A percentile compares a stretch with the other conserved stretches of the same genome.
Conservation (phyloP, 2,113 vertebrate genomes). For the Leptosomus discolor region DNA sequence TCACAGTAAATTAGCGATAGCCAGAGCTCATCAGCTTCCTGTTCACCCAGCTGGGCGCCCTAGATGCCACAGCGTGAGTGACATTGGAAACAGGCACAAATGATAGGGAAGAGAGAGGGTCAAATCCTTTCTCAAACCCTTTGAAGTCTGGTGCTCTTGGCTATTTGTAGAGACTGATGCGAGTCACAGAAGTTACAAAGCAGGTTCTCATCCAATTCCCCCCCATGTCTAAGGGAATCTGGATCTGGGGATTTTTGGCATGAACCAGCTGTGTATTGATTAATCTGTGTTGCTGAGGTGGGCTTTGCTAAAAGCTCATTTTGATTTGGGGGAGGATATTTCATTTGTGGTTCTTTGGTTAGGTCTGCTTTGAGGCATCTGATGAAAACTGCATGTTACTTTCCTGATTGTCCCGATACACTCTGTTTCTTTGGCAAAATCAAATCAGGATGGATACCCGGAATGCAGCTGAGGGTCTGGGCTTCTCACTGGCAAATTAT, state of each 20-base stretch:
- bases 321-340: background rate
- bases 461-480: background rate
- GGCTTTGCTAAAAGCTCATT: background rate
- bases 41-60: background rate
- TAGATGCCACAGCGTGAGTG: background rate
- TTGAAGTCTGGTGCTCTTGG: background rate
- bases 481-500: background rate
- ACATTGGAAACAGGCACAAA: rapidly evolving
- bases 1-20: background rate
- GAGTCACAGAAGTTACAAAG: background rate
- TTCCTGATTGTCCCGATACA: constrained; percentile 24
- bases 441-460: background rate
- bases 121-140: background rate
- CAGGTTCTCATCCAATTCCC: background rate
- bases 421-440: background rate
- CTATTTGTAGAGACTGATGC: background rate
- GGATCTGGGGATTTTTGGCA: background rate
- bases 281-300: background rate
- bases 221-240: background rate
- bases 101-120: background rate
- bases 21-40: background rate
- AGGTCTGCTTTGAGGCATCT: background rate
- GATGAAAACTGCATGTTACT: background rate
- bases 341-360: background rate
- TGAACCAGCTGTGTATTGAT: background rate